phyloP scores from a whole-genome alignment of 2,113 vertebrate species.

The Charadrius vociferus region DNA sequence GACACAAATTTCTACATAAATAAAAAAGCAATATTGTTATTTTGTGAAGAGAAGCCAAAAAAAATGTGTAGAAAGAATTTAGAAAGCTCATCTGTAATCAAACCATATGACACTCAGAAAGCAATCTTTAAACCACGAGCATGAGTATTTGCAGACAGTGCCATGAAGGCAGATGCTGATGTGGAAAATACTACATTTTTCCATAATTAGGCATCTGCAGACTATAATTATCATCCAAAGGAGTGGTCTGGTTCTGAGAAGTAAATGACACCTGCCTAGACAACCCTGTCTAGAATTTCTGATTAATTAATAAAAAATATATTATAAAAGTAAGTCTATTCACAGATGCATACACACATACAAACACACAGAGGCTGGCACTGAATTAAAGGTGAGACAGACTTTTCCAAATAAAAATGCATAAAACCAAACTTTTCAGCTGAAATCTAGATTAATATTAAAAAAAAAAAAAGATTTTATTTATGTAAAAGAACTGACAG shows the following conservation, averaged over 20 bases:
- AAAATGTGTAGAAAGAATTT: not conserved
- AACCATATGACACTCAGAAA: not conserved
- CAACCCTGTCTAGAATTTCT: not conserved
- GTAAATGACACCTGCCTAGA: not conserved
- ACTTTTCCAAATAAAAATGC: not conserved
- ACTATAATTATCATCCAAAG: not conserved
- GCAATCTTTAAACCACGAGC: not conserved
- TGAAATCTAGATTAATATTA: not conserved
- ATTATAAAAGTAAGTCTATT: not conserved
- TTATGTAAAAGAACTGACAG: not conserved
- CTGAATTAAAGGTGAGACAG: not conserved
- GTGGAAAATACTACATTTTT: slow-evolving; percentile 25
- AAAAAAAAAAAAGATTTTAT: too few species aligned
- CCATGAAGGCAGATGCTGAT: not conserved
- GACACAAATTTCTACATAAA: not conserved
- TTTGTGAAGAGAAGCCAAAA: not conserved
- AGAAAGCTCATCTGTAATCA: not conserved
- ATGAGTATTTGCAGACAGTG: not conserved
- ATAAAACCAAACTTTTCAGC: not conserved
- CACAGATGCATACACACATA: not conserved
- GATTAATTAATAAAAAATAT: not conserved
- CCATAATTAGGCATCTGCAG: not conserved
- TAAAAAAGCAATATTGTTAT: not conserved
- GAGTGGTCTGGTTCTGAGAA: not conserved
- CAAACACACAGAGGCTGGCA: not conserved